A percentile compares a stretch with the other conserved stretches of the same genome.
Conservation (phyloP, 2,113 vertebrate genomes). For the Ceyx margarethae region DNA sequence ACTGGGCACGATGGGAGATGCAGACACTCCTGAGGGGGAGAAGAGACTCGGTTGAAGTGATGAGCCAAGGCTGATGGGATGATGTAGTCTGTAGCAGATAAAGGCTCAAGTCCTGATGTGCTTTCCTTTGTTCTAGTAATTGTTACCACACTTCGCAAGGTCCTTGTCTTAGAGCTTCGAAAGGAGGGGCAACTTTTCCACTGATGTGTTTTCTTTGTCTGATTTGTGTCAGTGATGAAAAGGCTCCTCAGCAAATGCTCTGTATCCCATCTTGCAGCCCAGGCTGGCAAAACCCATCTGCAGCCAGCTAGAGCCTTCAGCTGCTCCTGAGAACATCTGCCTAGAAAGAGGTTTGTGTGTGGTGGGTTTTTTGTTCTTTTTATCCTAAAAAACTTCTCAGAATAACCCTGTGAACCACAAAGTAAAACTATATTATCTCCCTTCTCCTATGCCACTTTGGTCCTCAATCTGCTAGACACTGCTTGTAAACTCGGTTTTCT, state of each 20-base stretch:
- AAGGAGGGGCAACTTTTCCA: neutral
- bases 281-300: neutral
- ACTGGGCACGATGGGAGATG: neutral
- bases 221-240: neutral
- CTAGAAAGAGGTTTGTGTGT: neutral
- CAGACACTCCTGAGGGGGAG: no score
- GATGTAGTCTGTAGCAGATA: neutral
- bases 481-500: neutral
- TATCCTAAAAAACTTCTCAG: neutral
- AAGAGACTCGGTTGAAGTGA: neutral
- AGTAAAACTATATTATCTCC: neutral
- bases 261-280: neutral
- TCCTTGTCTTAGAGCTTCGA: neutral
- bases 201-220: no score
- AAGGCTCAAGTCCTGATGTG: neutral
- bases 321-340: neutral
- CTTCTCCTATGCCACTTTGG: neutral
- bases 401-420: neutral
- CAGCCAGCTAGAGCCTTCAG: neutral
- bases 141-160: neutral
- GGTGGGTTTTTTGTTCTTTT: neutral
- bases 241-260: neutral
- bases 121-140: neutral
- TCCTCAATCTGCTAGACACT: neutral
- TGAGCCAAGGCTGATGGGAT: neutral